These are phyloP conservation scores for Magallana nippona DNA, from an alignment of 2,888 invertebrate species.

Conservation along the genomic window DNA sequence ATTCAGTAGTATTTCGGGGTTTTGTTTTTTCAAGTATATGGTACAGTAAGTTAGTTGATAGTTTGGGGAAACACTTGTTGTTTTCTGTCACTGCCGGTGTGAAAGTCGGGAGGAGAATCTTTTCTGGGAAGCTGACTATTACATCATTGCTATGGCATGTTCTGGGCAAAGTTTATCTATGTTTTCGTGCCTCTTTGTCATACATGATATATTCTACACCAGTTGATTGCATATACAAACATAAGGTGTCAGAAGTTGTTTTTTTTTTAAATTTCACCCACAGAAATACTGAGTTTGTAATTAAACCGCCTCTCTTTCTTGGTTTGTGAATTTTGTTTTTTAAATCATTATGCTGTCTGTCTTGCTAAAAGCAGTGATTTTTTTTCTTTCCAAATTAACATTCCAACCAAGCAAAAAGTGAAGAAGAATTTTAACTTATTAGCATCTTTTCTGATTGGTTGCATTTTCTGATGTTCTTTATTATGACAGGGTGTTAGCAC, in stretches of 20 bases:
- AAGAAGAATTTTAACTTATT: constrained; percentile 24
- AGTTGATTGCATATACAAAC: constrained; percentile 14
- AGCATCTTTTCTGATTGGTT: constrained; percentile 22
- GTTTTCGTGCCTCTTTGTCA: constrained; percentile 11
- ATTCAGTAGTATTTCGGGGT: no score
- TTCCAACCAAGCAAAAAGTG: not conserved
- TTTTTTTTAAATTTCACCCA: not conserved
- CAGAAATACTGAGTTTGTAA: not conserved
- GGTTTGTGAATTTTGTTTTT: not conserved
- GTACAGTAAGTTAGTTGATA: no score
- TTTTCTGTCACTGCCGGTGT: not conserved
- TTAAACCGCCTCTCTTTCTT: not conserved
- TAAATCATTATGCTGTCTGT: not conserved
- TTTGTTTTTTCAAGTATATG: no score
- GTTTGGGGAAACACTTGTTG: not conserved
- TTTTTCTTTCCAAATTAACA: constrained; percentile 5
- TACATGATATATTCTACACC: constrained; percentile 16
- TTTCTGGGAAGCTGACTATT: not conserved
- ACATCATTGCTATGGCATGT: constrained; percentile 1
- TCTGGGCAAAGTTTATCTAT: not conserved
- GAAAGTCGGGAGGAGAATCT: not conserved
- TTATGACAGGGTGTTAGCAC: constrained; percentile 18
- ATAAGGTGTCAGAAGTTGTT: not conserved
- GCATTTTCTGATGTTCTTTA: constrained; percentile 18
- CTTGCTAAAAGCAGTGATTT: not conserved